These are phyloP conservation scores for Corydoras sp. DNA, from an alignment of 2,113 vertebrate genomes.

Conservation along the genomic window DNA sequence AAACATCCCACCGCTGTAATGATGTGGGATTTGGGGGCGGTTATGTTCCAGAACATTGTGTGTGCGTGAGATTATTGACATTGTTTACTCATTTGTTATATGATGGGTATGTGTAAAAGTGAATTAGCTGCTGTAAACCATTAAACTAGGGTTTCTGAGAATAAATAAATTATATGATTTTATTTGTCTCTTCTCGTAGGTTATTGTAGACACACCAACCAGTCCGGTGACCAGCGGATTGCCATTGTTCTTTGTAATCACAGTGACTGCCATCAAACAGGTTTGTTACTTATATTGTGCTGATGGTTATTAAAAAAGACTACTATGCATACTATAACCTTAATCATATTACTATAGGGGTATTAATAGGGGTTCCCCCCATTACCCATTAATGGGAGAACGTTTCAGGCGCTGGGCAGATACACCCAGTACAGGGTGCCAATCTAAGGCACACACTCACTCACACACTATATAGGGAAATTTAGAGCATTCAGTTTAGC, in stretches of 20 bases:
- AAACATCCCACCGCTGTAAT: not conserved
- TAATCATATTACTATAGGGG: no score
- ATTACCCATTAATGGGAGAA: no score
- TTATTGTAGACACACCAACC: constrained; percentile 96
- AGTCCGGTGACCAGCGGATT: constrained; percentile 96
- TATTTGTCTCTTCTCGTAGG: constrained; percentile 56
- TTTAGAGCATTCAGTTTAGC: no score
- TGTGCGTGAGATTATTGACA: not conserved
- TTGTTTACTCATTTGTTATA: no score
- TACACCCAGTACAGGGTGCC: no score
- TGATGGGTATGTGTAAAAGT: not conserved
- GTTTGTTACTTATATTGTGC: constrained; percentile 50
- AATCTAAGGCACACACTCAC: no score
- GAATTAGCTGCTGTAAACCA: not conserved
- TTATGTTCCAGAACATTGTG: not conserved
- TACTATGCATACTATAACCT: no score
- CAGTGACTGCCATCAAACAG: constrained; percentile 96
- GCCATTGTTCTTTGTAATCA: constrained; percentile 96
- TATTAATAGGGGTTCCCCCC: no score
- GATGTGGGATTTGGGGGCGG: not conserved
- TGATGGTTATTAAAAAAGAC: not conserved
- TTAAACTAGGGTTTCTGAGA: no score
- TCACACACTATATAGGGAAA: no score
- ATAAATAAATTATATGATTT: not conserved
- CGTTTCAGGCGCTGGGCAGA: no score